Conservation (phyloP, 2,113 vertebrate species). For the Merops nubicus region DNA sequence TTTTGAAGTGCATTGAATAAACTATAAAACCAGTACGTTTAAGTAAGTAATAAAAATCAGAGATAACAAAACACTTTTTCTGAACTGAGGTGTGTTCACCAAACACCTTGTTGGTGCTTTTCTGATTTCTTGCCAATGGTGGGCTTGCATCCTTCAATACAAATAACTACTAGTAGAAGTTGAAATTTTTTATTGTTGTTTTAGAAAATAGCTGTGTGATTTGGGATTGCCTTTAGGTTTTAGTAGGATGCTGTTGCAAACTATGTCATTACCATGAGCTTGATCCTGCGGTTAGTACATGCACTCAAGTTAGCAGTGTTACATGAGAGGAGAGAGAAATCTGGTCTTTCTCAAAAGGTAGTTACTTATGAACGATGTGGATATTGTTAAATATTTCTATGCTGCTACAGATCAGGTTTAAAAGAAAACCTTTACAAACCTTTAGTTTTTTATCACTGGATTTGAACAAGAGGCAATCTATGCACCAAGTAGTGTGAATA, state of each 20-base stretch:
- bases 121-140: not conserved
- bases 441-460: not conserved
- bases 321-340: not conserved
- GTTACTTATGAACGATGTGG: constrained; percentile 27
- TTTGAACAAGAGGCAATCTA: constrained; percentile 38
- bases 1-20: not conserved
- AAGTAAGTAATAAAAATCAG: not conserved
- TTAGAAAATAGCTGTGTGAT: not conserved
- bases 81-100: not conserved
- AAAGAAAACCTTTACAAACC: constrained; percentile 22
- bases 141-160: not conserved
- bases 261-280: not conserved
- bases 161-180: not conserved
- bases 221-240: not conserved
- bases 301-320: not conserved
- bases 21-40: not conserved
- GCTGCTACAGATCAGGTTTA: constrained; percentile 38
- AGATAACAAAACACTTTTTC: not conserved
- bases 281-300: not conserved
- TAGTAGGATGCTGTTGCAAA: not conserved
- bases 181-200: not conserved
- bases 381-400: constrained; percentile 34
- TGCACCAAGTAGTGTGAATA: not conserved
- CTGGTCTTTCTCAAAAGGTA: constrained; percentile 59
- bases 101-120: not conserved